Percentiles rank a stretch among this genome's conserved stretches.
Evolutionary conservation across 2,888 invertebrate genomes (phyloP).

Genomic region (Heliconius aoede): DNA sequence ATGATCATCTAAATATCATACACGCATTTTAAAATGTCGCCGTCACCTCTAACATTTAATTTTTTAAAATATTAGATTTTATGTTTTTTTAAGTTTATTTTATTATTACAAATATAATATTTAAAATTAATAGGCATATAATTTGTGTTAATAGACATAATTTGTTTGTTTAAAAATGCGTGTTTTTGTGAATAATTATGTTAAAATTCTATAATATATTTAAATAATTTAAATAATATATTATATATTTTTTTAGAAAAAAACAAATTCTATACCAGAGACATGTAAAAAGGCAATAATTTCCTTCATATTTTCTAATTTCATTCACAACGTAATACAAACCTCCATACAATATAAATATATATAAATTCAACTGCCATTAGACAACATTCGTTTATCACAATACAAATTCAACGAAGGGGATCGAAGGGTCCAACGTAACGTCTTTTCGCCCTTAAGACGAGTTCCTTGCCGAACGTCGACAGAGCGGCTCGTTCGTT

Average conservation of each 20-base stretch:
- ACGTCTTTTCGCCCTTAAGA: constrained; percentile 80
- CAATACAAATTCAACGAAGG: constrained; percentile 69
- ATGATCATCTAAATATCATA: constrained; percentile 50
- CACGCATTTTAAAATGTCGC: constrained; percentile 52
- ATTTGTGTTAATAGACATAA: no score
- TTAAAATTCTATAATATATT: background rate
- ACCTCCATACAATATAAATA: background rate
- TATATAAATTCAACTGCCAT: constrained; percentile 55
- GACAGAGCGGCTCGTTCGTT: constrained; percentile 71
- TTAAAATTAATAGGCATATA: no score
- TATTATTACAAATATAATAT: background rate
- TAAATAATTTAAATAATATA: background rate
- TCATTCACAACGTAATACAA: background rate
- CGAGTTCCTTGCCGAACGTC: constrained; percentile 78
- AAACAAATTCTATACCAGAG: background rate
- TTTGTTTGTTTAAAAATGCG: background rate
- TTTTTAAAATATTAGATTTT: background rate
- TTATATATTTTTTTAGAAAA: background rate
- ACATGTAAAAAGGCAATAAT: background rate
- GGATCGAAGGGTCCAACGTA: constrained; percentile 74
- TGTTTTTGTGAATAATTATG: background rate
- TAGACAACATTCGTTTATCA: constrained; percentile 67
- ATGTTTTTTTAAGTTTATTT: background rate
- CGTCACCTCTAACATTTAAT: constrained; percentile 53
- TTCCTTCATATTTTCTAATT: background rate